Evolutionary conservation across 1,140 invertebrate species (phyloP).

Genomic region (Solenopsis fugax): DNA sequence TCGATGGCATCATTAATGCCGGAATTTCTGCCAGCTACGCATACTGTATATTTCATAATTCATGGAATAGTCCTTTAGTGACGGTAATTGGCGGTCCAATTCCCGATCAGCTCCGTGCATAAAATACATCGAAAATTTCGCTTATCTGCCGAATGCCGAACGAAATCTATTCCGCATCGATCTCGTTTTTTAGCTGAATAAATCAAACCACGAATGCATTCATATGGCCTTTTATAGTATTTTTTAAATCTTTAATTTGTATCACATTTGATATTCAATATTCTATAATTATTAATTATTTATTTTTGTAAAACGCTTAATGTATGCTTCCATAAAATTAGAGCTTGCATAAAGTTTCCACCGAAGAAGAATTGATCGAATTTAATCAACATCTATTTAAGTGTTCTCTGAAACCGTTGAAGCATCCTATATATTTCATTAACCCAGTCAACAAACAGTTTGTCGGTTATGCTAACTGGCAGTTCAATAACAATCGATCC

Average conservation of each 20-base stretch:
- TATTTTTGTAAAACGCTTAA: neutral
- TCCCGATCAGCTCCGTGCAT: neutral
- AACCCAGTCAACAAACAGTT: constrained; percentile 65
- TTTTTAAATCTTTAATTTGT: constrained; percentile 5
- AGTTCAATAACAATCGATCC: constrained; percentile 55
- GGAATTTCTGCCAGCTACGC: constrained; percentile 20
- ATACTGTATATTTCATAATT: constrained; percentile 46
- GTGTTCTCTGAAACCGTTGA: neutral
- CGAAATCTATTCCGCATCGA: constrained; percentile 36
- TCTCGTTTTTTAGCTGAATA: constrained; percentile 41
- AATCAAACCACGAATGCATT: constrained; percentile 21
- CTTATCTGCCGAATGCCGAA: constrained; percentile 17
- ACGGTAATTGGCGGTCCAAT: constrained; percentile 59
- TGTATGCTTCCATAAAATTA: neutral
- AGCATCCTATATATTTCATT: constrained; percentile 42
- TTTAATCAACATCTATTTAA: constrained; percentile 22
- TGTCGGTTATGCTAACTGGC: constrained; percentile 56
- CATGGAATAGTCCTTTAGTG: constrained; percentile 42
- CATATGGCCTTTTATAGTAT: neutral
- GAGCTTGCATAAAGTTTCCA: neutral
- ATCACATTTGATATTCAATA: neutral
- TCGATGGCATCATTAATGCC: neutral
- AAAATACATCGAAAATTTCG: constrained; percentile 56
- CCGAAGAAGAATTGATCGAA: neutral
- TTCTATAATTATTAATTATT: constrained; percentile 16